Evolutionary conservation across 2,113 vertebrate species (phyloP).

Genomic region (Lampris megalopsis): DNA sequence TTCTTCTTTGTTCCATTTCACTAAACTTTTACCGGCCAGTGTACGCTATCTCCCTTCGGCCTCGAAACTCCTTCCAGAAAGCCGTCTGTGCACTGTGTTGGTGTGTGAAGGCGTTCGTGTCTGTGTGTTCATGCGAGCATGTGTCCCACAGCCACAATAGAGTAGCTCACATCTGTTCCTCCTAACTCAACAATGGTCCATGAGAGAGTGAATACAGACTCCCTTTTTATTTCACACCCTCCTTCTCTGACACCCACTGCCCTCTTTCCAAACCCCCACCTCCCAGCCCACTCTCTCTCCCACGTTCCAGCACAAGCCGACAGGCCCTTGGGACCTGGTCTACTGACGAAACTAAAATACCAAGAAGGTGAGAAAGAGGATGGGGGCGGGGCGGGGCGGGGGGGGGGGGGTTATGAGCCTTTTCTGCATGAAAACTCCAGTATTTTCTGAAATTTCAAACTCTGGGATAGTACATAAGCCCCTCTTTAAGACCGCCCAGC

Average conservation of each 20-base stretch:
- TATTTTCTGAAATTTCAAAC: too few species aligned
- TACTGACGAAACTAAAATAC: conserved; percentile 44
- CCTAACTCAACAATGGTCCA: conserved; percentile 39
- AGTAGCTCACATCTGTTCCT: conserved; percentile 54
- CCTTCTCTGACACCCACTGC: conserved; percentile 16
- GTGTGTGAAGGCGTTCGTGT: conserved; percentile 9
- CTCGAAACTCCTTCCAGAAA: background rate
- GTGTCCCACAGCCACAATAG: conserved; percentile 19
- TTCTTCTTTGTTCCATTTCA: background rate
- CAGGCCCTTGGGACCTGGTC: conserved; percentile 38
- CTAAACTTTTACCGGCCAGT: conserved; percentile 31
- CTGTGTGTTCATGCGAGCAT: background rate
- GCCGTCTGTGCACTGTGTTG: background rate
- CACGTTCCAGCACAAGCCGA: conserved; percentile 22
- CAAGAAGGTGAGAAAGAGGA: conserved; percentile 1
- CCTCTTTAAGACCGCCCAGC: too few species aligned
- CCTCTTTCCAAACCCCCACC: background rate
- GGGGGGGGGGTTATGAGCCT: too few species aligned
- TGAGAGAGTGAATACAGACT: conserved; percentile 22
- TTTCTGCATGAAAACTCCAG: too few species aligned
- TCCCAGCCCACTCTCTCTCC: background rate
- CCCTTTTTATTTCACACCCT: conserved; percentile 45
- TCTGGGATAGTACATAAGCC: too few species aligned
- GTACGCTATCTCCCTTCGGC: background rate
- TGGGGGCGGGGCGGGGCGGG: background rate